phyloP scores from a whole-genome alignment of 2,888 invertebrate species.

The Copidosoma aretas region DNA sequence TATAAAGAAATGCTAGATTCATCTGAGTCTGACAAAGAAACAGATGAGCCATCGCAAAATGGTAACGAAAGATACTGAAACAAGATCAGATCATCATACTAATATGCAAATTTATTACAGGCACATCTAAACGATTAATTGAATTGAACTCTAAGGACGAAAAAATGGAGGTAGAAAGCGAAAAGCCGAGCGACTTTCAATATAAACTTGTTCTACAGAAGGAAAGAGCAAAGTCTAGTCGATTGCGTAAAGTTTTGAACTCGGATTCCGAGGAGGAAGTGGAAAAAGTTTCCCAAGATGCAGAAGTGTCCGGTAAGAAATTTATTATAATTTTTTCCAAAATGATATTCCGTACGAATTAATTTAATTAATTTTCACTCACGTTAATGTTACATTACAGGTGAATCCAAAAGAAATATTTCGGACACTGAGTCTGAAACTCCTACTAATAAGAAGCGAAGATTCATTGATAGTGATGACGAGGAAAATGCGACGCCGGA shows the following conservation, averaged over 20 bases:
- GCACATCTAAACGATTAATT: slow-evolving; percentile 13
- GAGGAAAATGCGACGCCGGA: slow-evolving; percentile 44
- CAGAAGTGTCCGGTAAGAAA: slow-evolving; percentile 22
- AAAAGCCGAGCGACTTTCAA: background rate
- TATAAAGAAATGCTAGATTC: slow-evolving; percentile 42
- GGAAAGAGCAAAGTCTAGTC: slow-evolving; percentile 26
- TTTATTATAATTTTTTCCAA: slow-evolving; percentile 6
- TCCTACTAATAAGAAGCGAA: slow-evolving; percentile 53
- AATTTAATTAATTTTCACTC: background rate
- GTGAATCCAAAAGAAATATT: slow-evolving; percentile 49
- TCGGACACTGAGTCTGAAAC: slow-evolving; percentile 51
- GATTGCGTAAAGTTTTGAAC: slow-evolving; percentile 29
- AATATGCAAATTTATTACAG: background rate
- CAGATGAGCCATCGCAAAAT: background rate
- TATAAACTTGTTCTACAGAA: slow-evolving; percentile 9
- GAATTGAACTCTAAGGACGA: slow-evolving; percentile 26
- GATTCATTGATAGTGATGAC: slow-evolving; percentile 56
- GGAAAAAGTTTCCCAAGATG: slow-evolving; percentile 19
- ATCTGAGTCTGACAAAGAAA: slow-evolving; percentile 48
- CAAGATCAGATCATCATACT: too few relatives aligned
- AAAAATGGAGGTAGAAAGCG: slow-evolving; percentile 5
- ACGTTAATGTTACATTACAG: slow-evolving; percentile 33
- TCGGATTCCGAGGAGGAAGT: slow-evolving; percentile 38
- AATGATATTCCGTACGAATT: background rate
- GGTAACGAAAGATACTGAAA: slow-evolving; percentile 8